These are phyloP conservation scores for Acronicta aceris DNA, from an alignment of 2,888 invertebrate species.

Conservation along the genomic window DNA sequence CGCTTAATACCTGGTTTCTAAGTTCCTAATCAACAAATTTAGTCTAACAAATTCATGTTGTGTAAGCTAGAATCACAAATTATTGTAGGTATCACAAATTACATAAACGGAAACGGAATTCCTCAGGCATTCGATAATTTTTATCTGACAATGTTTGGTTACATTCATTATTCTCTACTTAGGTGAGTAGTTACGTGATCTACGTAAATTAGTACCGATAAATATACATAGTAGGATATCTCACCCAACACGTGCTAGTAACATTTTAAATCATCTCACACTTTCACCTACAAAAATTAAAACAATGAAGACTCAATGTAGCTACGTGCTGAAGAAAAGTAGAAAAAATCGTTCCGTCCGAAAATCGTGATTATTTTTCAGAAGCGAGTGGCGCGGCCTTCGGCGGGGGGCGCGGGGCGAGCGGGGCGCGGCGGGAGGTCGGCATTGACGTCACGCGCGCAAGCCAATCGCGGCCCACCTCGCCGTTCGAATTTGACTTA, in stretches of 20 bases:
- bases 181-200: conserved; percentile 26
- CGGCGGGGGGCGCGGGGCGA: conserved; percentile 68
- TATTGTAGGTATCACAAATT: not conserved
- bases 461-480: conserved; percentile 78
- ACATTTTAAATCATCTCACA: conserved; percentile 51
- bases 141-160: conserved; percentile 24
- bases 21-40: too few relatives aligned
- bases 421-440: conserved; percentile 79
- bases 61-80: too few relatives aligned
- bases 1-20: too few relatives aligned
- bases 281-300: conserved; percentile 55
- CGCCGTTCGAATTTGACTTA: conserved; percentile 75
- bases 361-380: conserved; percentile 86
- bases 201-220: conserved; percentile 29
- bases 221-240: conserved; percentile 7
- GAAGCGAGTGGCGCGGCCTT: conserved; percentile 81
- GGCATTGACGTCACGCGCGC: conserved; percentile 86
- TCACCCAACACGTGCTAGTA: conserved; percentile 53
- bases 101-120: not conserved
- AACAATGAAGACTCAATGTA: conserved; percentile 62
- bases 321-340: conserved; percentile 62
- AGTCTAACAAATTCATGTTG: too few relatives aligned
- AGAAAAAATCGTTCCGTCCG: conserved; percentile 71
- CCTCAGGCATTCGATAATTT: conserved; percentile 24
- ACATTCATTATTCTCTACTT: conserved; percentile 21